Percentiles rank a stretch among this genome's conserved stretches.
Conservation (phyloP, 1,140 invertebrate genomes). For the Grapholita molesta region DNA sequence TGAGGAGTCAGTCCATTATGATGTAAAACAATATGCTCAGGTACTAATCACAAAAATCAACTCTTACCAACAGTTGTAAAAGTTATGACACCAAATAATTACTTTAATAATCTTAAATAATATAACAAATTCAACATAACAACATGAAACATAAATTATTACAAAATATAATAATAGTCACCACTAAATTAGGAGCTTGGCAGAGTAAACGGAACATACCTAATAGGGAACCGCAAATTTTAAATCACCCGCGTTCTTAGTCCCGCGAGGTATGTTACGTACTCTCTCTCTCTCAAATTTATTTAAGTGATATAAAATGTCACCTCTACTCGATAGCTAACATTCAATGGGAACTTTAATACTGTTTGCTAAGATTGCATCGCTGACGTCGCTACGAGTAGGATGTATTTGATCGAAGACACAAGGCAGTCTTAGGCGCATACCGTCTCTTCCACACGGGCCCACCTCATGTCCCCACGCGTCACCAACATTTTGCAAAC, state of each 20-base stretch:
- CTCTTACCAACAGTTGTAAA: slow-evolving; percentile 12
- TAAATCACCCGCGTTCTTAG: not conserved
- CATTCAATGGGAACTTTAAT: slow-evolving; percentile 13
- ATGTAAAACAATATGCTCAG: slow-evolving; percentile 17
- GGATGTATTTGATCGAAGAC: slow-evolving; percentile 14
- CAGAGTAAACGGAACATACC: not conserved
- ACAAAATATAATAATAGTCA: slow-evolving; percentile 14
- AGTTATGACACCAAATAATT: slow-evolving; percentile 16
- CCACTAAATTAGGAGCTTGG: not conserved
- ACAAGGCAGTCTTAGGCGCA: not conserved
- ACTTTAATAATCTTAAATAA: slow-evolving; percentile 5
- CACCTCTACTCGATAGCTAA: slow-evolving; percentile 5
- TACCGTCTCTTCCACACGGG: not conserved
- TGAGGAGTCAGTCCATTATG: not conserved
- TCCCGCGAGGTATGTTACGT: not conserved
- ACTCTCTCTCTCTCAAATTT: not conserved
- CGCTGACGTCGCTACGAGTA: not conserved
- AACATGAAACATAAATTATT: slow-evolving; percentile 15
- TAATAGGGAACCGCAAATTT: not conserved
- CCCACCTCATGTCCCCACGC: not conserved
- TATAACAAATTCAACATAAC: slow-evolving; percentile 18
- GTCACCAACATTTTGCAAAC: not conserved
- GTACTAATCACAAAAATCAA: slow-evolving; percentile 14
- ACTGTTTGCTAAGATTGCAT: slow-evolving; percentile 2
- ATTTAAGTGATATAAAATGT: not conserved